Conservation (phyloP, 1,140 invertebrate genomes). For the Leptoteleia sp. region DNA sequence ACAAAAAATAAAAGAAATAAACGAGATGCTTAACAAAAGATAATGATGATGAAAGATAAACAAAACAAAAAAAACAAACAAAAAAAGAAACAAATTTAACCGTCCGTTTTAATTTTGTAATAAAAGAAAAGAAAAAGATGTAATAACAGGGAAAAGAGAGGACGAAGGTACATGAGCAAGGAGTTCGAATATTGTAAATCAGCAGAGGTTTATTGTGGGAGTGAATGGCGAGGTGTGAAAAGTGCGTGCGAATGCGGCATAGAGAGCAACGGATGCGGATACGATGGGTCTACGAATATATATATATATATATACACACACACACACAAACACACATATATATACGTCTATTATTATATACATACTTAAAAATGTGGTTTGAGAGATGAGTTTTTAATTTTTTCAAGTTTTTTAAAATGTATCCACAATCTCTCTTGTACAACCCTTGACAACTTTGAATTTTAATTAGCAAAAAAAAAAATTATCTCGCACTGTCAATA, state of each 20-base stretch:
- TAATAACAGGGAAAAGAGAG: slow-evolving; percentile 38
- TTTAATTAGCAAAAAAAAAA: too few species aligned
- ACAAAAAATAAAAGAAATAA: slow-evolving; percentile 39
- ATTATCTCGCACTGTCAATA: too few species aligned
- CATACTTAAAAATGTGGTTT: slow-evolving; percentile 12
- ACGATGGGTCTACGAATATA: slow-evolving; percentile 24
- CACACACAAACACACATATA: too few species aligned
- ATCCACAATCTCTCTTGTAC: too few species aligned
- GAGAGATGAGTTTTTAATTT: slow-evolving; percentile 17
- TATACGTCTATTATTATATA: slow-evolving; percentile 33
- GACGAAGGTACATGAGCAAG: slow-evolving; percentile 3
- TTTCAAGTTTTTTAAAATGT: slow-evolving; percentile 13
- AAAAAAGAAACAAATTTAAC: slow-evolving; percentile 76
- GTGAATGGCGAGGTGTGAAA: slow-evolving; percentile 40
- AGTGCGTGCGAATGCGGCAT: slow-evolving; percentile 34
- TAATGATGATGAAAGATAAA: slow-evolving; percentile 65
- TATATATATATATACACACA: too few species aligned
- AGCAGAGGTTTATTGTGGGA: slow-evolving; percentile 48
- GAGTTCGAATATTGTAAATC: slow-evolving; percentile 45
- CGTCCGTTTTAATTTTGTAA: slow-evolving; percentile 81
- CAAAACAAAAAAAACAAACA: too few species aligned
- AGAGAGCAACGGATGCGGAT: slow-evolving; percentile 6
- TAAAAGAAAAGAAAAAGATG: slow-evolving; percentile 74
- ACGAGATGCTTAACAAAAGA: slow-evolving; percentile 37
- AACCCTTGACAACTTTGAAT: too few species aligned